phyloP scores from a whole-genome alignment of 2,797 vertebrate species.

The Taenioides sp. region DNA sequence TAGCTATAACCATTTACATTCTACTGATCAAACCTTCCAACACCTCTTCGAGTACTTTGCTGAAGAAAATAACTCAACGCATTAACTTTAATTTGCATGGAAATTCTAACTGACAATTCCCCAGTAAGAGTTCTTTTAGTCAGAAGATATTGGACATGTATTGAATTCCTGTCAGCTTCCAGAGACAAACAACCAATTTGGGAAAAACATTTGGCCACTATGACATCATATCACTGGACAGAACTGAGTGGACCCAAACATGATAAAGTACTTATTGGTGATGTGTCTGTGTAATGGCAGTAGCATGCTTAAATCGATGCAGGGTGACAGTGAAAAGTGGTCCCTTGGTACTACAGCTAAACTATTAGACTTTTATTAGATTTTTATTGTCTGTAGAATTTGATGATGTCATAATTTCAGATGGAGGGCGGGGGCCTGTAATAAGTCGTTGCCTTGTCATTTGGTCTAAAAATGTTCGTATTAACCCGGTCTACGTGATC shows the following conservation, averaged over 20 bases:
- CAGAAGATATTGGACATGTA: not conserved
- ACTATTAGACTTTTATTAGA: too few relatives aligned
- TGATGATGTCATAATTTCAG: too few relatives aligned
- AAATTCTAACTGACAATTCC: too few relatives aligned
- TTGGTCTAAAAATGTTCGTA: too few relatives aligned
- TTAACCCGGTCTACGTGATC: too few relatives aligned
- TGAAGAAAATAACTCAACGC: not conserved
- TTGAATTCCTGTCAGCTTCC: not conserved
- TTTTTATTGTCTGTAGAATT: not conserved
- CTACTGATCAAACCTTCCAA: too few relatives aligned
- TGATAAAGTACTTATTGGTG: not conserved
- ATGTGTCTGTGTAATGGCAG: not conserved
- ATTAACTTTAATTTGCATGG: not conserved
- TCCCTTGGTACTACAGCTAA: not conserved
- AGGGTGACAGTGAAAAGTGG: not conserved
- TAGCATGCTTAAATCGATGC: not conserved
- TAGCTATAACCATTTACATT: too few relatives aligned
- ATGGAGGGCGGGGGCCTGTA: too few relatives aligned
- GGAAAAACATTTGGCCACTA: not conserved
- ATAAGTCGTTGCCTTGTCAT: too few relatives aligned
- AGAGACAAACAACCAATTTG: not conserved
- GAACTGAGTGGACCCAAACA: not conserved
- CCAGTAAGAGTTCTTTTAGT: too few relatives aligned
- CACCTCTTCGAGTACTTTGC: too few relatives aligned
- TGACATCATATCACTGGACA: not conserved